Base-by-base conservation (phyloP, 2,113 vertebrate species). In the Cettia cetti region DNA sequence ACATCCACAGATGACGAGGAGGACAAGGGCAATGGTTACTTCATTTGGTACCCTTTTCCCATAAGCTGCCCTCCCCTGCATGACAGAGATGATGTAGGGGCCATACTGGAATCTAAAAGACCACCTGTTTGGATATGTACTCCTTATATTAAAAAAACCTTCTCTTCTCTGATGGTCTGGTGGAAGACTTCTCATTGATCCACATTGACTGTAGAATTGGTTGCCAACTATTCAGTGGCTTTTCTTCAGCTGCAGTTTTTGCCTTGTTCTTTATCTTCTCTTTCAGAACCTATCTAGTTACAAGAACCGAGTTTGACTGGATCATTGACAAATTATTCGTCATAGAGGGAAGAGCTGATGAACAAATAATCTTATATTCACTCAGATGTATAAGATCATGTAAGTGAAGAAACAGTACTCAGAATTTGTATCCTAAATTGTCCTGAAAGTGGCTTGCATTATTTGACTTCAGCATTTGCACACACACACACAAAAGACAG, bases 171-270 rank as follows among this genome's bases (percentile, higher is more conserved):
- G 31, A 60, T 4, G 83, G 23, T n/a, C 47, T 54, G 11, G 19
- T 15, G 33, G 9, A 89, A 91, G 74, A 33, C 9, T 11, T 91
- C 49, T 63, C 39, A 40, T 2, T 52, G 24, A 81, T 68, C 23
- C 4, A 39, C 13, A 68, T 0, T 42, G 9, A 44, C 16, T 27
- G 3, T 5, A 50, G 21, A 44, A 76, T 17, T 31, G 37, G 33
- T 11, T 89, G 33, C 19, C 1, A 1, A 11, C 30, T 63, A 54
- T 20, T 39, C 21, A 47, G 39, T 16, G 52, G 47, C 39, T 86
- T 71, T 89, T 74, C 52, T 81, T 20, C 68, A 81, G 50, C n/a
- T 72, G 27, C 13, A 45, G 22, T 6, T 87, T 86, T 95, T 87
- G 31, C 13, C 19, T 87, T 57, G 35, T 13, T 65, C 27, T 85